These are phyloP conservation scores for Scaptomyza graminum DNA, from an alignment of 1,140 invertebrate species.

Conservation along the genomic window DNA sequence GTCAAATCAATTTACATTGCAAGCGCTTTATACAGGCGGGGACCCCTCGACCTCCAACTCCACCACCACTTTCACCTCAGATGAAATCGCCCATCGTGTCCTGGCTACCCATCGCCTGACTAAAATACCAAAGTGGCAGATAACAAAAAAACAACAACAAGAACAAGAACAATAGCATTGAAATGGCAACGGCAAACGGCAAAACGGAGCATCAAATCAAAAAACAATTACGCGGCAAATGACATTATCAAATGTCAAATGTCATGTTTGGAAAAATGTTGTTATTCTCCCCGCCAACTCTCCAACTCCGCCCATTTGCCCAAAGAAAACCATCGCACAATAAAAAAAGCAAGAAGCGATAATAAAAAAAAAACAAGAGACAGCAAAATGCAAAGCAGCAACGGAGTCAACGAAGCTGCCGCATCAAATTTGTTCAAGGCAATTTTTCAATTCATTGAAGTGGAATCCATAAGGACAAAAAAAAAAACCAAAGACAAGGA, in stretches of 20 bases:
- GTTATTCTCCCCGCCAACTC: neutral
- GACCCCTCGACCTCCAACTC: neutral
- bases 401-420: slow-evolving; percentile 19
- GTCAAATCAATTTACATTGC: slow-evolving; percentile 36
- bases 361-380: slow-evolving; percentile 21
- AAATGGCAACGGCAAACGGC: slow-evolving; percentile 25
- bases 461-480: slow-evolving; percentile 77
- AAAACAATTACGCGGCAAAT: slow-evolving; percentile 82
- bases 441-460: slow-evolving; percentile 82
- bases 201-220: slow-evolving; percentile 69
- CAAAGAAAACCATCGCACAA: slow-evolving; percentile 19
- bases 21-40: neutral
- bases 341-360: neutral
- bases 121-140: slow-evolving; percentile 48
- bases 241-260: slow-evolving; percentile 82
- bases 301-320: slow-evolving; percentile 4
- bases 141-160: slow-evolving; percentile 38
- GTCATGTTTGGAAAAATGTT: slow-evolving; percentile 67
- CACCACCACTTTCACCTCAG: neutral
- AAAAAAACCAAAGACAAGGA: slow-evolving; percentile 12
- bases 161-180: slow-evolving; percentile 29
- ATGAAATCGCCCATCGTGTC: neutral
- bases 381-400: slow-evolving; percentile 69
- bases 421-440: slow-evolving; percentile 78
- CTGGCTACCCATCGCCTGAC: neutral